Base-by-base conservation (phyloP, 2,113 vertebrate species). In the Rallus limicola region DNA sequence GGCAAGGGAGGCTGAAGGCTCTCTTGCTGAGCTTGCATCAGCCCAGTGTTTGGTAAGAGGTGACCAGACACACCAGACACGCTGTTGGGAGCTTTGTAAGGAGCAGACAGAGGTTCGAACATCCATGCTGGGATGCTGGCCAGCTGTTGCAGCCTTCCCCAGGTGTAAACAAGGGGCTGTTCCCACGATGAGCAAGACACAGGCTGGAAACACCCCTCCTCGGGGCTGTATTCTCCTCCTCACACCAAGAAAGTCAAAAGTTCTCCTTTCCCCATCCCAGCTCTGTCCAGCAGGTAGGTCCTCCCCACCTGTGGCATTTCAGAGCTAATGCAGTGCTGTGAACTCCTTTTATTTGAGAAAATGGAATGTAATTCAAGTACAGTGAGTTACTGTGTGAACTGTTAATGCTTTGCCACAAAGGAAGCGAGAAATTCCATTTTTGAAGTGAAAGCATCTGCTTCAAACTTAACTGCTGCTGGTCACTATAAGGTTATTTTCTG, bases 101-200 rank as follows among this genome's bases (percentile, higher is more conserved):
- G 56, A 75, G 65, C 34, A 70, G 70, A 33, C 16, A 56, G 46
- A 52, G 34, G 26, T 75, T 46, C 52, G 10, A 18, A 60, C 2
- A 1, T 21, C 60, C 53, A 33, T 10, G 5, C 0, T 7, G 7
- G 52, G 9, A 12, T 18, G 3, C 36, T 0, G 8, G n/a, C 31
- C 56, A 79, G 16, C 24, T 86, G 13, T n/a, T 26, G 29, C 52
- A 93, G 8, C 68, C 64, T 90, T 58, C 14, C 36, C 31, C 56
- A 53, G 60, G 8, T 84, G 34, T 48, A 55, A 91, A 59, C 11
- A 9, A 53, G 60, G 20, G 64, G 29, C 64, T 8, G 1, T 86
- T 90, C 28, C 23, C 65, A 60, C 1, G 4, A 42, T 21, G 20
- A 26, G 12, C 2, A 26, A 48, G 38, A 69, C 10, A 56, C 2